These are phyloP conservation scores for Istiophorus platypterus DNA, from an alignment of 2,113 vertebrate species.

Conservation along the genomic window DNA sequence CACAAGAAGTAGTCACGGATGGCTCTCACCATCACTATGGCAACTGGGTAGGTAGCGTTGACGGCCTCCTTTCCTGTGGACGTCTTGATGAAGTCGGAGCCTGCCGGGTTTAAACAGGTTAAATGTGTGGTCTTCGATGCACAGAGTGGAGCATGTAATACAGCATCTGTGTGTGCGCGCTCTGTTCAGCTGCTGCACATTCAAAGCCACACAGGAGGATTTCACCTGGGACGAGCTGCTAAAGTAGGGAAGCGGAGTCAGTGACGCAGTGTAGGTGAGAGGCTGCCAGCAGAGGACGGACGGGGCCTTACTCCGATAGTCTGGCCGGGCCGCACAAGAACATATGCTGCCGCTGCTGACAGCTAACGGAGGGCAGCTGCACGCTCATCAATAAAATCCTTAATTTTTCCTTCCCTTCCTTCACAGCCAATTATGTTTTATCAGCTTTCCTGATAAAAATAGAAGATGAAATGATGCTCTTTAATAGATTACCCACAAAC, in stretches of 20 bases:
- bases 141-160: not conserved
- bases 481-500: constrained; percentile 98
- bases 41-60: constrained; percentile 94
- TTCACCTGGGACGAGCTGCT: constrained; percentile 10
- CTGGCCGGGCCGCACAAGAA: constrained; percentile 61
- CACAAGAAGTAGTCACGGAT: constrained; percentile 93
- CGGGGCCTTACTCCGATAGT: constrained; percentile 52
- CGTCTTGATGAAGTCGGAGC: constrained; percentile 98
- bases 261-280: not conserved
- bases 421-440: constrained; percentile 91
- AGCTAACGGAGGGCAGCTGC: constrained; percentile 69
- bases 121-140: constrained; percentile 2
- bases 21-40: constrained; percentile 94
- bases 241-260: constrained; percentile 26
- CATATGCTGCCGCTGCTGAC: constrained; percentile 73
- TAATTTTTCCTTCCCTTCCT: constrained; percentile 74
- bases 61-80: constrained; percentile 97
- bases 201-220: not conserved
- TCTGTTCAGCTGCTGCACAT: not conserved
- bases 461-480: constrained; percentile 96
- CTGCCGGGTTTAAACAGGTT: constrained; percentile 72
- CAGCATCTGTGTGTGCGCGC: not conserved
- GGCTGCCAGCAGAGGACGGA: constrained; percentile 1
- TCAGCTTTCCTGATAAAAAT: constrained; percentile 98
- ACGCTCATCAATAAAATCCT: constrained; percentile 80